Evolutionary conservation across 2,113 vertebrate genomes (phyloP), one percentile per base, ranked within the genome.

Genomic region (Deroptyus accipitrinus): DNA sequence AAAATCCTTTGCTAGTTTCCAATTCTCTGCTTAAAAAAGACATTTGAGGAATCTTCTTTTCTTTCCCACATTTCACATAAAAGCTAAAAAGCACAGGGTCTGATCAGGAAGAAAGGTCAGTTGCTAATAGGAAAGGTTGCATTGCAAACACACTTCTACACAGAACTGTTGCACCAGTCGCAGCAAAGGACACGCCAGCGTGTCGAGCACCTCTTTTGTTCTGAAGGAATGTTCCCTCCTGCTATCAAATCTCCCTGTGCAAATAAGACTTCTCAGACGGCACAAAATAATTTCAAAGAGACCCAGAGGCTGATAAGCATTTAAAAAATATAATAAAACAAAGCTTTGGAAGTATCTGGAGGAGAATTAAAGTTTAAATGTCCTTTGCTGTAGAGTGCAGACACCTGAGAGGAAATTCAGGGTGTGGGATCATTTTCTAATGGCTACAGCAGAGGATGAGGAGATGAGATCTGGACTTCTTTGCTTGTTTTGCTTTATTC

Each of bases 141-240:
- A 37, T 89, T 90, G 80, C 70, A 89, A 90, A 91, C 41, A 18
- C 23, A 15, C 49, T 35, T 74, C 46, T 55, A 10, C 35, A 30
- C 16, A 3, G 54, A 22, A 37, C 46, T 0, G 0, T 41, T 0
- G 0, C 68, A 22, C 83, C 85, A 90, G 54, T 73, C 1, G 0
- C 7, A 7, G 54, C 57, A 94, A 96, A 95, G 90, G 89, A 92
- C 87, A 80, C 0, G 1, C 7, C 49, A 31, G 19, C 0, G 0
- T 23, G n/a, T 41, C 30, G 10, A 90, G 51, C 48, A 55, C 57
- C 25, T 16, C 86, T 73, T 35, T 52, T 79, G 39, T 17, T 81
- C 85, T 94, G 89, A 73, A 46, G 69, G 33, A 69, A 70, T 22
- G 46, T 13, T 93, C 55, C 39, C 46, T 59, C 48, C 63, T 92